Evolutionary conservation across 2,888 invertebrate genomes (phyloP), one percentile per base, ranked within the genome.

Genomic region (Lissonota sp.): DNA sequence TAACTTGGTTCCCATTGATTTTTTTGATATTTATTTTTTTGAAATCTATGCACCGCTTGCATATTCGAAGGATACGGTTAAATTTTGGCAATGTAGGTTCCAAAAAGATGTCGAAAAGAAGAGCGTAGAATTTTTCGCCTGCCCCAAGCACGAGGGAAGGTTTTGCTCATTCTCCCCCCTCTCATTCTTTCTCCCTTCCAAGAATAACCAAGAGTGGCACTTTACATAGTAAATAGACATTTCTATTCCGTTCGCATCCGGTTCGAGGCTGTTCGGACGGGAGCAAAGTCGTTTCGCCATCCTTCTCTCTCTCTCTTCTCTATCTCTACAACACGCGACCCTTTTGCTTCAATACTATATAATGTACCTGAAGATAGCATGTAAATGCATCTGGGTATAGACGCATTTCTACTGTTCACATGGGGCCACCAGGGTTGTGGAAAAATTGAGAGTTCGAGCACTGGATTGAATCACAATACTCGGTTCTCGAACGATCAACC

Each of bases 151-250:
- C 8, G 8, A 8, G 55, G 40, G 14, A 14, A 49, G n/a, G 71
- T 53, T 60, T 49, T 46, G 73, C 62, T 49, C 60, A 10, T 6
- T 39, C 42, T 51, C 44, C 39, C 58, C 16, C 53, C 69, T 73
- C 58, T 60, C 69, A 46, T 51, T 73, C 63, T 63, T 53, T 70
- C 69, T 73, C 72, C 60, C 79, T 72, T 70, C 70, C 77, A 51
- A 64, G 73, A 77, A 80, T 85, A 86, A 85, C 82, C 79, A 79
- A 79, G 77, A 79, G 77, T 79, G 78, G 55, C 70, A 79, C 78
- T 87, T 86, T 84, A 83, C 84, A 83, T 83, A 81, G 86, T 80
- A 87, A 87, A 84, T 82, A 83, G 80, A 83, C 73, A 83, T 84
- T 87, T 85, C 79, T 82, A 86, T 84, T 86, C 83, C 69, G 70